Conservation (phyloP, 2,888 invertebrate genomes). For the Amblyjoppa fuscipennis region DNA sequence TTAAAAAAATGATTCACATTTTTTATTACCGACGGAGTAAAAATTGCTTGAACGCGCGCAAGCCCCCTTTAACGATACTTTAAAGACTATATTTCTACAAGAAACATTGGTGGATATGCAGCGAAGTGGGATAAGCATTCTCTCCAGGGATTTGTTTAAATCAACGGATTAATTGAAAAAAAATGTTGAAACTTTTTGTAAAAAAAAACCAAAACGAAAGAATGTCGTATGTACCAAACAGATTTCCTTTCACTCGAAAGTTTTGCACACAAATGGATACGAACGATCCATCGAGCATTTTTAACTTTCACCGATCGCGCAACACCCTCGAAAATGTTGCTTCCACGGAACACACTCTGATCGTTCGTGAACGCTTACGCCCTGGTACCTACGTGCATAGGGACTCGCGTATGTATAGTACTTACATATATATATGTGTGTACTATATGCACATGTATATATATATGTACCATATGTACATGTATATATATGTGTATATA, state of each 20-base stretch:
- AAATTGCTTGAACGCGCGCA: not conserved
- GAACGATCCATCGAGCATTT: conserved; percentile 25
- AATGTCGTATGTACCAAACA: not conserved
- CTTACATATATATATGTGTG: conserved; percentile 34
- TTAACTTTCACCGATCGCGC: conserved; percentile 48
- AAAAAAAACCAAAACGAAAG: not conserved
- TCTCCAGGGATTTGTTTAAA: not conserved
- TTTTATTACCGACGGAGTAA: not conserved
- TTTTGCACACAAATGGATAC: conserved; percentile 39
- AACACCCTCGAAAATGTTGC: conserved; percentile 42
- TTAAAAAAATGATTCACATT: too few relatives aligned
- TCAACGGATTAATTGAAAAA: not conserved
- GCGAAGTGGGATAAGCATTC: not conserved
- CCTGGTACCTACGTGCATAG: conserved; percentile 36
- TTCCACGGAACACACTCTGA: conserved; percentile 19
- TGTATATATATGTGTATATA: conserved; percentile 31
- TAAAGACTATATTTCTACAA: not conserved
- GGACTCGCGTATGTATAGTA: conserved; percentile 46
- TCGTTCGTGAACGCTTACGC: conserved; percentile 53
- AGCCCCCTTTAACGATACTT: not conserved
- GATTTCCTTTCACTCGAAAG: conserved; percentile 21
- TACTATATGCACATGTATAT: conserved; percentile 30
- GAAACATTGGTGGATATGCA: not conserved
- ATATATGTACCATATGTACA: conserved; percentile 43
- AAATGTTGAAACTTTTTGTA: not conserved